Evolutionary conservation across 2,113 vertebrate genomes (phyloP).

Genomic region (Oenanthe melanoleuca): DNA sequence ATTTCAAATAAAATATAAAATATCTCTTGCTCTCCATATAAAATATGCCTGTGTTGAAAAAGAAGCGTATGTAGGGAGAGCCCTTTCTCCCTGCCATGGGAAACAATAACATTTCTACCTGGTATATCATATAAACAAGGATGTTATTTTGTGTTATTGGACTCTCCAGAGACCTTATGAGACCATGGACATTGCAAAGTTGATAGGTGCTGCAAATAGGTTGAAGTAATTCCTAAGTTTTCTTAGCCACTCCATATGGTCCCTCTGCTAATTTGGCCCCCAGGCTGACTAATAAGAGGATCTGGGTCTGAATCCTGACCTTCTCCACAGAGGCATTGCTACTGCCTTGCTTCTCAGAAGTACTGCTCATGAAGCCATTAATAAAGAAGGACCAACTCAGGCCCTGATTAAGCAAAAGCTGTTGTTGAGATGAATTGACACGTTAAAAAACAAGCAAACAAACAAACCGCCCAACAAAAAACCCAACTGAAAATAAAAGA

Average conservation of each 20-base stretch:
- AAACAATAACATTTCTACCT: background rate
- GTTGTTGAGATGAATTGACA: background rate
- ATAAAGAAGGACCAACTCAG: background rate
- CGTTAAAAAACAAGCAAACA: background rate
- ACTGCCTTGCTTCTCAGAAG: background rate
- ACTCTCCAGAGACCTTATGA: background rate
- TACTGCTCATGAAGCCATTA: background rate
- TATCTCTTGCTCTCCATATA: background rate
- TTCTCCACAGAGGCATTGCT: background rate
- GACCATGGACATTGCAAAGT: background rate
- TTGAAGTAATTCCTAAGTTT: background rate
- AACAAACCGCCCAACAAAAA: background rate
- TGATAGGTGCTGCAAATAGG: background rate
- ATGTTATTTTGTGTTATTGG: background rate
- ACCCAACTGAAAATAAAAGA: background rate
- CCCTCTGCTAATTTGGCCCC: background rate
- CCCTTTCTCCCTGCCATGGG: background rate
- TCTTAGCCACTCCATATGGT: background rate
- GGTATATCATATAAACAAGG: background rate
- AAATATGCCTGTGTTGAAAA: background rate
- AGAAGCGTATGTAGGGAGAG: background rate
- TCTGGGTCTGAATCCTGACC: background rate
- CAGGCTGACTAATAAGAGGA: background rate
- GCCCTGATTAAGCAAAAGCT: background rate
- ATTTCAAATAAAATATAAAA: background rate